Conservation (phyloP, 2,113 vertebrate species). For the Lasiurus cinereus region DNA sequence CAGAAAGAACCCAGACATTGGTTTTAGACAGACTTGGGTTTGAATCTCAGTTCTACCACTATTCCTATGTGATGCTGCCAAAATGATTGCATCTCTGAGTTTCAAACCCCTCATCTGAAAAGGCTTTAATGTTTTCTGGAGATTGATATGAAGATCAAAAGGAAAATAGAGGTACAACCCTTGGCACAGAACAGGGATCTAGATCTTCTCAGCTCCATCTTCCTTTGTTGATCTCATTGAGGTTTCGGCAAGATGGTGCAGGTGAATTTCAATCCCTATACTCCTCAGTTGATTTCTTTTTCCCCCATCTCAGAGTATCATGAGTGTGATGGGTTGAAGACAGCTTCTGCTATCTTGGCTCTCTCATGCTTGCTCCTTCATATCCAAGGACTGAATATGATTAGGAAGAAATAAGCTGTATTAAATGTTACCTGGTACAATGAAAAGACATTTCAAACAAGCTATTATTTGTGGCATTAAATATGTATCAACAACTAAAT, state of each 20-base stretch:
- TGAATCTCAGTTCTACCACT: neutral
- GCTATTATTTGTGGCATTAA: neutral
- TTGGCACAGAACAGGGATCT: no score
- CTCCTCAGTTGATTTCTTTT: neutral
- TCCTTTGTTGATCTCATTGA: neutral
- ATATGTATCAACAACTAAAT: neutral
- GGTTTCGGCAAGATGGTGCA: neutral
- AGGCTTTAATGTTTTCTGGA: neutral
- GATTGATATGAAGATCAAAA: neutral
- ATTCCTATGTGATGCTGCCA: neutral
- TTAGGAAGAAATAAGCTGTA: neutral
- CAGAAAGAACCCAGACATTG: neutral
- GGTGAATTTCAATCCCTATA: neutral
- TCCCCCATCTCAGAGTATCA: neutral
- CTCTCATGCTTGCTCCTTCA: neutral
- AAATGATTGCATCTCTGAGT: neutral
- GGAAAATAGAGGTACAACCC: neutral
- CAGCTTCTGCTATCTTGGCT: neutral
- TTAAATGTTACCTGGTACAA: slow-evolving; percentile 1
- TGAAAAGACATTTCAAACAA: slow-evolving; percentile 37
- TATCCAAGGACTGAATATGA: neutral
- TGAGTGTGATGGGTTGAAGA: neutral
- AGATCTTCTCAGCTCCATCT: neutral
- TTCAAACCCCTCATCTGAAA: neutral
- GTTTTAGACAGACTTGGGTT: neutral